These are phyloP conservation scores for Pseudorhombus dupliciocellatus DNA, from an alignment of 2,113 vertebrate genomes.

Conservation along the genomic window DNA sequence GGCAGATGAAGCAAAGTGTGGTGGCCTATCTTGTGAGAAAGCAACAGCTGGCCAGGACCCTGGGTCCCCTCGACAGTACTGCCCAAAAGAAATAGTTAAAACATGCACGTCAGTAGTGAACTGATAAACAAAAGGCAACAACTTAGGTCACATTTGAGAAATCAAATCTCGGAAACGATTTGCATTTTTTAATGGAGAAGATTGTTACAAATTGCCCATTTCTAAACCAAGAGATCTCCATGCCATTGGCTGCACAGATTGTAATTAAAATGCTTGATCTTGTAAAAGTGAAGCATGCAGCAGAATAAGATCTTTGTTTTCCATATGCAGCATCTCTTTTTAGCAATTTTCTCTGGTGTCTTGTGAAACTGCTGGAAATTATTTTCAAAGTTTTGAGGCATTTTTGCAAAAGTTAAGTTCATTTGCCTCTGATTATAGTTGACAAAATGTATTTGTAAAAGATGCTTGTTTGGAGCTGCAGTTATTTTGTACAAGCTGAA, in stretches of 20 bases:
- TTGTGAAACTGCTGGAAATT: constrained; percentile 2
- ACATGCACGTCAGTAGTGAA: background rate
- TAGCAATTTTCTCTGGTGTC: background rate
- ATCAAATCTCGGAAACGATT: background rate
- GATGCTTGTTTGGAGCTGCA: background rate
- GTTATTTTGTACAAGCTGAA: background rate
- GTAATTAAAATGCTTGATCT: background rate
- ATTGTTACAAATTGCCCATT: background rate
- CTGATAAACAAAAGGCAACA: background rate
- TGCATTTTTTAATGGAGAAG: background rate
- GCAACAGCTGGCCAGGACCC: background rate
- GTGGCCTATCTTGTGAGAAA: background rate
- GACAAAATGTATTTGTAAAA: background rate
- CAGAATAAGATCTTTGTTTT: background rate
- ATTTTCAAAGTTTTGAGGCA: background rate
- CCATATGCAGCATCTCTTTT: background rate
- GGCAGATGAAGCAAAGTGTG: background rate
- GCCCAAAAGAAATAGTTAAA: background rate
- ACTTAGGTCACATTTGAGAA: background rate
- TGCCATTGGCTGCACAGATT: background rate
- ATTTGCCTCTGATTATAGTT: background rate
- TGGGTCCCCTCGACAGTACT: background rate
- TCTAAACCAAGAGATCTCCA: background rate
- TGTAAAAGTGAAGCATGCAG: background rate
- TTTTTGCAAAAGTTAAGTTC: background rate